Conservation (phyloP, 92 coral and sea anemone genomes). For the Zoanthus sociatus region DNA sequence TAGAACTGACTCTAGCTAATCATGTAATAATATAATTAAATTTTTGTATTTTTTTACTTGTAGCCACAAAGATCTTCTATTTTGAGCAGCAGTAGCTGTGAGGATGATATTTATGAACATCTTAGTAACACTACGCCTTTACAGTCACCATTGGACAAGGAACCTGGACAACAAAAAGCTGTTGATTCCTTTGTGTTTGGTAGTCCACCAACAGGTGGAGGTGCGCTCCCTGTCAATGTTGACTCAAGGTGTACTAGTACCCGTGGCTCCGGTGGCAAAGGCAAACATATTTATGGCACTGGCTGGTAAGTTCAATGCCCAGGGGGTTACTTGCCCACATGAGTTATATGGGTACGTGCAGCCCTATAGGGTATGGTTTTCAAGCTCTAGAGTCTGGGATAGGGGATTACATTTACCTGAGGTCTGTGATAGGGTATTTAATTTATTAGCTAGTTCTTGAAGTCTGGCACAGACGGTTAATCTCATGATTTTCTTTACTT, state of each 20-base stretch:
- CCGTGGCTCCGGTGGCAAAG: slow-evolving; percentile 82
- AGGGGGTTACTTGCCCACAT: too few relatives aligned
- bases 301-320: slow-evolving; percentile 70
- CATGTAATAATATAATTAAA: too few relatives aligned
- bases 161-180: slow-evolving; percentile 28
- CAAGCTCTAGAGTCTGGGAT: too few relatives aligned
- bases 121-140: slow-evolving; percentile 56
- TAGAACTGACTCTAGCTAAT: too few relatives aligned
- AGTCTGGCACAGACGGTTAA: too few relatives aligned
- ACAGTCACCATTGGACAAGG: slow-evolving; percentile 39
- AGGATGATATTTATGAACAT: slow-evolving; percentile 83
- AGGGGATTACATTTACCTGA: too few relatives aligned
- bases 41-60: not conserved
- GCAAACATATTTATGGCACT: slow-evolving; percentile 66
- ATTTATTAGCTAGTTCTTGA: too few relatives aligned
- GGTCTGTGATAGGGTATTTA: too few relatives aligned
- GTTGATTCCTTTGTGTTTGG: slow-evolving; percentile 62
- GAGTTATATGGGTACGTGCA: too few relatives aligned
- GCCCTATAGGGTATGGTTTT: too few relatives aligned
- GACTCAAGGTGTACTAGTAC: slow-evolving; percentile 68
- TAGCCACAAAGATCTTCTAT: slow-evolving; percentile 72
- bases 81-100: slow-evolving; percentile 75
- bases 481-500: too few relatives aligned
- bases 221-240: slow-evolving; percentile 45
- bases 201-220: slow-evolving; percentile 59